Evolutionary conservation across 1,140 invertebrate species (phyloP).

Genomic region (Drosophila truncata): DNA sequence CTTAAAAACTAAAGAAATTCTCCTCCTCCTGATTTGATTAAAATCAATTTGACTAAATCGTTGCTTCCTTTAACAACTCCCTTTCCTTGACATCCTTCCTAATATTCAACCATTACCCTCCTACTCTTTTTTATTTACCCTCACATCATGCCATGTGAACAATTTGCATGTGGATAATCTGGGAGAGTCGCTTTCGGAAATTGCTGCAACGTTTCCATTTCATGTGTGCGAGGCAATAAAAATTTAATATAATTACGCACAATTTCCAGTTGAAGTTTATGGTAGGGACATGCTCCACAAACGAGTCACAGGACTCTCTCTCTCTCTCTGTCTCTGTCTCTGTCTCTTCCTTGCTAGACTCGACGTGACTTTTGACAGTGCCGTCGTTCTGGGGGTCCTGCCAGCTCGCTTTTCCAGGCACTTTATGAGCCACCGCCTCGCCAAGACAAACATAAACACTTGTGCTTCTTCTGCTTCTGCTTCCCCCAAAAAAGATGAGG

Average conservation of each 20-base stretch:
- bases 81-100: not conserved
- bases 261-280: slow-evolving; percentile 81
- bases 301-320: slow-evolving; percentile 27
- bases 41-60: slow-evolving; percentile 42
- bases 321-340: too few relatives aligned
- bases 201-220: slow-evolving; percentile 70
- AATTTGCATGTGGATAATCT: slow-evolving; percentile 53
- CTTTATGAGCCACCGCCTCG: slow-evolving; percentile 69
- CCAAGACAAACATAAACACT: slow-evolving; percentile 83
- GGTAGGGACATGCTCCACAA: slow-evolving; percentile 44
- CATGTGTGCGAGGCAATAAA: slow-evolving; percentile 67
- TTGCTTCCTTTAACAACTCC: slow-evolving; percentile 2
- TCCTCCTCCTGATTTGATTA: slow-evolving; percentile 30
- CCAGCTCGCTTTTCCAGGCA: slow-evolving; percentile 51
- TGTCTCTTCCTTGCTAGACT: not conserved
- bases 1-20: not conserved
- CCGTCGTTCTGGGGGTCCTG: slow-evolving; percentile 19
- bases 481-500: not conserved
- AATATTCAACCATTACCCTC: not conserved
- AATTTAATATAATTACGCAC: slow-evolving; percentile 84
- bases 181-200: slow-evolving; percentile 41
- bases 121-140: slow-evolving; percentile 8
- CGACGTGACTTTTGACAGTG: slow-evolving; percentile 75
- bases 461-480: slow-evolving; percentile 25
- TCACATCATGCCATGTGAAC: slow-evolving; percentile 13